These are phyloP conservation scores for Carposina sasakii DNA, from an alignment of 1,140 invertebrate species.

Conservation along the genomic window DNA sequence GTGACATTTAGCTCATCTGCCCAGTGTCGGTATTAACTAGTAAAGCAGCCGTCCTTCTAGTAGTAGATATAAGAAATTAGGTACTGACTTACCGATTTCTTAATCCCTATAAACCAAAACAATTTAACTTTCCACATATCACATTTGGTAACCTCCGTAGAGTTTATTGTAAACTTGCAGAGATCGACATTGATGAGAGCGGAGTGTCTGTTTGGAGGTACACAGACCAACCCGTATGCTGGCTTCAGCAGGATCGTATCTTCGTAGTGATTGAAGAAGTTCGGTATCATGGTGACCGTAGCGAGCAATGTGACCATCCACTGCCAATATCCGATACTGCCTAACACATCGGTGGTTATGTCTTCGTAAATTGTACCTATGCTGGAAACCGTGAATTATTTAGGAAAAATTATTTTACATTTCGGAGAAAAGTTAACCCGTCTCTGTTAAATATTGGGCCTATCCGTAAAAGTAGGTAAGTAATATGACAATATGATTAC, in stretches of 20 bases:
- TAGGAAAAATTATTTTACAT: no score
- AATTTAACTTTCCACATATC: slow-evolving; percentile 44
- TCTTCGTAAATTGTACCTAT: slow-evolving; percentile 60
- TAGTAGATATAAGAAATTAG: slow-evolving; percentile 1
- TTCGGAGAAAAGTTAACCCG: no score
- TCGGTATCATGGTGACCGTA: slow-evolving; percentile 31
- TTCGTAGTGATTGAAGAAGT: slow-evolving; percentile 47
- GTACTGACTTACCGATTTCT: slow-evolving; percentile 44
- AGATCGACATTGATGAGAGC: slow-evolving; percentile 31
- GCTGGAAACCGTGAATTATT: no score
- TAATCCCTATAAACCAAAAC: slow-evolving; percentile 44
- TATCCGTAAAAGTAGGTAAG: no score
- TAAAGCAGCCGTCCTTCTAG: no score
- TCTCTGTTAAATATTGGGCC: no score
- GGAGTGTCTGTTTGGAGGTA: slow-evolving; percentile 19
- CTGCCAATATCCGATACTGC: slow-evolving; percentile 55
- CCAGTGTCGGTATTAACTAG: no score
- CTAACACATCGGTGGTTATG: slow-evolving; percentile 53
- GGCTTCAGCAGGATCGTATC: slow-evolving; percentile 44
- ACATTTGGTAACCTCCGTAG: slow-evolving; percentile 31
- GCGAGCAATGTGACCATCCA: slow-evolving; percentile 48
- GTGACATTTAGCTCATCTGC: no score
- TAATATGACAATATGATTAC: no score
- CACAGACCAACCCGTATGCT: slow-evolving; percentile 26
- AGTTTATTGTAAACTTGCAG: slow-evolving; percentile 37